Percentiles rank a stretch among this genome's conserved stretches.
phyloP scores from a whole-genome alignment of 2,888 invertebrate genomes.

The Plusia festucae region DNA sequence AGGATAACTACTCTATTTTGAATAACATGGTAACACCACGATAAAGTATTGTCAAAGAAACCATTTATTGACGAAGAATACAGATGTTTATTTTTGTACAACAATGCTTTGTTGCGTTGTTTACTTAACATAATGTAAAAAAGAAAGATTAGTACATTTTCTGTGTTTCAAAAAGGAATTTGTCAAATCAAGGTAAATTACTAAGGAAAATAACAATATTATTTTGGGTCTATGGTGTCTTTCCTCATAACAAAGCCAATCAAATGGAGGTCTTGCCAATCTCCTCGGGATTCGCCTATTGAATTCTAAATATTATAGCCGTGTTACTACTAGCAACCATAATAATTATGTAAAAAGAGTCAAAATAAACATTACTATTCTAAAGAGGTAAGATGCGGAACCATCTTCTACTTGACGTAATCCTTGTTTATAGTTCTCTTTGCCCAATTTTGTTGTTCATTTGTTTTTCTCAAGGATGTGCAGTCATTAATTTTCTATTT shows the following conservation, averaged over 20 bases:
- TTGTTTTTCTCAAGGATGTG: conserved; percentile 12
- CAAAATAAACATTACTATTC: conserved; percentile 13
- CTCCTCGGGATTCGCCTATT: conserved; percentile 17
- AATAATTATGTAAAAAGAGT: conserved; percentile 6
- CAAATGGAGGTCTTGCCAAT: conserved; percentile 18
- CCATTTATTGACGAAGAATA: no score
- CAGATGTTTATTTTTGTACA: no score
- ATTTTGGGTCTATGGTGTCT: conserved; percentile 15
- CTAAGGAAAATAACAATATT: conserved; percentile 14
- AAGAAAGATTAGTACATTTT: not conserved
- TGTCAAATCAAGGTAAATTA: not conserved
- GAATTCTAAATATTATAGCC: conserved; percentile 24
- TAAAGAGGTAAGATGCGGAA: not conserved
- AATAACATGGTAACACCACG: no score
- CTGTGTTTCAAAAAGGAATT: not conserved
- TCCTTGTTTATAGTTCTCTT: conserved; percentile 8
- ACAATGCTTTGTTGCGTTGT: no score
- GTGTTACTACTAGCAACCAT: conserved; percentile 10
- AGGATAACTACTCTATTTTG: not conserved
- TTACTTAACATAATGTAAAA: not conserved
- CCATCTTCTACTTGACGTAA: not conserved
- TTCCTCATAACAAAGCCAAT: conserved; percentile 35
- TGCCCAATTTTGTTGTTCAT: conserved; percentile 9
- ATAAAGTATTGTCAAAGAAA: not conserved
- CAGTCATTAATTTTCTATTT: conserved; percentile 9